Evolutionary conservation across 1,140 invertebrate genomes (phyloP), one percentile per base, ranked within the genome.

Genomic region (Drosophila sp.): DNA sequence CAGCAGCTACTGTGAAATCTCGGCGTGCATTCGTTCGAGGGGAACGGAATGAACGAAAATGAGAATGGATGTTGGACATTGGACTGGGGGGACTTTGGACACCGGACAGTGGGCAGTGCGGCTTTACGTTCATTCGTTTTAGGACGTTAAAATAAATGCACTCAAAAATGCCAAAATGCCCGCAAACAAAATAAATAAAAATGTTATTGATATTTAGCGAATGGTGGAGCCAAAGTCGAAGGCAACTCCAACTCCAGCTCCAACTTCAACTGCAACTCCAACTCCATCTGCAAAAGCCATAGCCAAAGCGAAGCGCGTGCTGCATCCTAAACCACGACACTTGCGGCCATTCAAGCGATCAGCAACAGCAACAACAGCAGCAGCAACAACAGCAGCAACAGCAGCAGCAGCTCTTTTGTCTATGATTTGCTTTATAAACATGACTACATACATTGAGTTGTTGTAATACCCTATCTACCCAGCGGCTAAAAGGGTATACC

Each of bases 81-180:
- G 41, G 35, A 58, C 63, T 4, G 32, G 4, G 17, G 17, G n/a
- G n/a, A 17, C 10, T n/a, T 2, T 2, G 30, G 44, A 63, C 41
- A 25, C 35, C n/a, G 40, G 29, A 57, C 61, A 35, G 40, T 10
- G 60, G 32, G 61, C 69, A 23, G 65, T 32, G 71, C 44, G 65
- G 72, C 64, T 44, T 44, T 44, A 27, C 23, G 44, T 50, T 50
- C 76, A 79, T 74, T 89, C 76, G 72, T 54, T 76, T 79, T 82
- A 73, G 82, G 84, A 86, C 84, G 84, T 83, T 84, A 79, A 83
- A 89, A 89, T 89, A 87, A 89, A 89, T 89, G 84, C 84, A 87
- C 84, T 87, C 80, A 84, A 89, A 87, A 87, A 89, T 84, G 84
- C 84, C 84, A 87, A 87, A 87, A 87, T 87, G 84, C 84, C 84